Conservation (phyloP, 2,113 vertebrate species). For the Leptobrachium leishanense region DNA sequence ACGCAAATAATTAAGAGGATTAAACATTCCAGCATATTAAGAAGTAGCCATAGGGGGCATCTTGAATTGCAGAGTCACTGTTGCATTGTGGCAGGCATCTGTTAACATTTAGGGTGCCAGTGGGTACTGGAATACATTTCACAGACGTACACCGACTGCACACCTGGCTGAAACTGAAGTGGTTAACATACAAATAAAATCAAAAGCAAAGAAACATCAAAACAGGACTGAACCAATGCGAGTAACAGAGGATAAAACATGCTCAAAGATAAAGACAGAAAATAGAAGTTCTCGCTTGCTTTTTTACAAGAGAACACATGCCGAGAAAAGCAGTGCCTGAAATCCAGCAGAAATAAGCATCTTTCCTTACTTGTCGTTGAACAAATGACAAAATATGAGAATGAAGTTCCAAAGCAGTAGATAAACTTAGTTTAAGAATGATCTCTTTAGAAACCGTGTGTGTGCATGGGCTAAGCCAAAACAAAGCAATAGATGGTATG, state of each 20-base stretch:
- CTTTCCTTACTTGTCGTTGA: conserved; percentile 60
- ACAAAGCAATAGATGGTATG: conserved; percentile 50
- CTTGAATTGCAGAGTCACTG: conserved; percentile 66
- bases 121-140: neutral
- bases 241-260: conserved; percentile 73
- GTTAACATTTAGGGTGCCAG: neutral
- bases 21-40: too few relatives aligned
- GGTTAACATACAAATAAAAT: conserved; percentile 55
- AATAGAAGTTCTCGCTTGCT: conserved; percentile 51
- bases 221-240: conserved; percentile 67
- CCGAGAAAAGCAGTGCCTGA: conserved; percentile 73
- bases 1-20: too few relatives aligned
- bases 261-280: conserved; percentile 71
- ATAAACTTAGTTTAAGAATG: conserved; percentile 22
- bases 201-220: conserved; percentile 65
- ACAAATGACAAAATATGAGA: conserved; percentile 83
- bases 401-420: conserved; percentile 71
- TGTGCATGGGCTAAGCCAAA: too few relatives aligned
- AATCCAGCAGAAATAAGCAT: conserved; percentile 66
- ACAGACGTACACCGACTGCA: neutral
- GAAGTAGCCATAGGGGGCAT: too few relatives aligned
- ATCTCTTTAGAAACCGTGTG: too few relatives aligned
- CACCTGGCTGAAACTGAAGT: neutral
- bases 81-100: conserved; percentile 52
- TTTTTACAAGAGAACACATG: conserved; percentile 72